Evolutionary conservation across 1,140 invertebrate species (phyloP).

Genomic region (Cotesia typhae): DNA sequence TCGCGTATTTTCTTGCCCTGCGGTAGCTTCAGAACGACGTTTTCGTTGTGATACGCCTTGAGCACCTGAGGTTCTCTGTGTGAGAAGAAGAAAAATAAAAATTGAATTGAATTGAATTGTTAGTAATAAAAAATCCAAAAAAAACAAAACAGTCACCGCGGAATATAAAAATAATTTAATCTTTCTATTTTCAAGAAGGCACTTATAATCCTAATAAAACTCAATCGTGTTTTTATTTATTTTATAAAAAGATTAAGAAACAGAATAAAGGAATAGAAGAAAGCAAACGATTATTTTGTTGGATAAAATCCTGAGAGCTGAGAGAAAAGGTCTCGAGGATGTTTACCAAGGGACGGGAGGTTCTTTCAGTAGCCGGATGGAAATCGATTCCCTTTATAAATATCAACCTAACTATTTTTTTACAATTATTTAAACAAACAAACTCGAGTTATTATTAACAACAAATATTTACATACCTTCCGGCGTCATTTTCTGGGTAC

Average conservation of each 20-base stretch:
- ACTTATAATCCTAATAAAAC: too few species aligned
- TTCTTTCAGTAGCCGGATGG: conserved; percentile 12
- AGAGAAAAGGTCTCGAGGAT: conserved; percentile 45
- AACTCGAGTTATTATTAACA: neutral
- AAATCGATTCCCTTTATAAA: conserved; percentile 22
- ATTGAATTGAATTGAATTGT: conserved; percentile 20
- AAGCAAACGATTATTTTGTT: conserved; percentile 13
- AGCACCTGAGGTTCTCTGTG: conserved; percentile 81
- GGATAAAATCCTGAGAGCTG: conserved; percentile 15
- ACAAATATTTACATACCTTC: conserved; percentile 64
- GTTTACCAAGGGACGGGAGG: neutral
- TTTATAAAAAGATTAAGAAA: conserved; percentile 10
- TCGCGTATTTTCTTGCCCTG: conserved; percentile 83
- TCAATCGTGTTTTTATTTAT: neutral
- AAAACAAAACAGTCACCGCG: too few species aligned
- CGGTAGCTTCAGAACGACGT: conserved; percentile 85
- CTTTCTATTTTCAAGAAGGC: neutral
- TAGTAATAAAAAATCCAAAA: too few species aligned
- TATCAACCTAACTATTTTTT: neutral
- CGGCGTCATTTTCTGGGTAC: conserved; percentile 82
- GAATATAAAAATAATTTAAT: neutral
- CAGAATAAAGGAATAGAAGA: neutral
- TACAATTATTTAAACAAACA: neutral
- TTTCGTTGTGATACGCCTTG: conserved; percentile 76
- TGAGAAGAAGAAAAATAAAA: conserved; percentile 49